These are phyloP conservation scores for Habrosyne pyritoides DNA, from an alignment of 2,888 invertebrate genomes.

Conservation along the genomic window DNA sequence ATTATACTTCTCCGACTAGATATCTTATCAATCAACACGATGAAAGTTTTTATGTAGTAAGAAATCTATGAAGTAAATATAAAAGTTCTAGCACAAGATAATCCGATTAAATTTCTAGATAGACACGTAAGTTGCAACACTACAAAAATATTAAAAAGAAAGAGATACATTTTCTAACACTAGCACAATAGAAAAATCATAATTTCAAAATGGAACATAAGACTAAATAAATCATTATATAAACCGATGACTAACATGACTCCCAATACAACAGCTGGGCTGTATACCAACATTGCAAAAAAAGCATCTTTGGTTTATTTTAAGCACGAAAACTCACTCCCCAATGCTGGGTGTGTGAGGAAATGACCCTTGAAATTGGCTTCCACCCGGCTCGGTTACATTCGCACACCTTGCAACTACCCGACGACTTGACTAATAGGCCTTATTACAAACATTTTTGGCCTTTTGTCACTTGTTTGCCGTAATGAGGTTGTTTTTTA, in stretches of 20 bases:
- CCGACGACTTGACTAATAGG: conserved; percentile 68
- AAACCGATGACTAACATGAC: conserved; percentile 27
- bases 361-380: conserved; percentile 81
- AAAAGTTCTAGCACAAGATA: too few species aligned
- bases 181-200: neutral
- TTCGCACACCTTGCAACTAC: conserved; percentile 69
- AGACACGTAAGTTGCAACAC: too few species aligned
- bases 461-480: conserved; percentile 62
- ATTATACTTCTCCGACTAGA: neutral
- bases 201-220: conserved; percentile 18
- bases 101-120: too few species aligned
- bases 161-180: neutral
- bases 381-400: conserved; percentile 60
- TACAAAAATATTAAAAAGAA: neutral
- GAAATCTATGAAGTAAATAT: too few species aligned
- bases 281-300: conserved; percentile 35
- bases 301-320: conserved; percentile 56
- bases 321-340: conserved; percentile 40
- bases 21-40: too few species aligned
- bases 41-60: too few species aligned
- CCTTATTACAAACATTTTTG: conserved; percentile 65
- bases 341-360: conserved; percentile 62
- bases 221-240: conserved; percentile 28
- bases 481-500: conserved; percentile 46
- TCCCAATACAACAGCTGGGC: conserved; percentile 53